These are phyloP conservation scores for Borostomias antarcticus DNA, from an alignment of 2,797 vertebrate species.

Conservation along the genomic window DNA sequence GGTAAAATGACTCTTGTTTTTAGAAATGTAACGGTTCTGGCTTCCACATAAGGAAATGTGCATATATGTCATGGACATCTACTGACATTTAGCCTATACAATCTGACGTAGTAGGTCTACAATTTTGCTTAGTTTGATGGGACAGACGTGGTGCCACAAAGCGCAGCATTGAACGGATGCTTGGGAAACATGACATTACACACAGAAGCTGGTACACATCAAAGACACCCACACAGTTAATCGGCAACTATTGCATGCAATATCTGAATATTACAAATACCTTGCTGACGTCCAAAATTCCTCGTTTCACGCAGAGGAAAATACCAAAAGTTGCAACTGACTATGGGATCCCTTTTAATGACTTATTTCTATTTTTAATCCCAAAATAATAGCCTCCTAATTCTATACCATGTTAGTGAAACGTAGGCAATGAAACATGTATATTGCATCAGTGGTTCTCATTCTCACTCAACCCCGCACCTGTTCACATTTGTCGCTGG, in stretches of 20 bases:
- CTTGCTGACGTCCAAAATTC: too few relatives aligned
- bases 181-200: constrained; percentile 4
- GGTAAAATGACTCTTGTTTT: constrained; percentile 55
- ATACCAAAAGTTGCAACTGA: too few relatives aligned
- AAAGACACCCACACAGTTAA: too few relatives aligned
- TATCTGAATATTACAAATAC: too few relatives aligned
- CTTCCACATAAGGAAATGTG: not conserved
- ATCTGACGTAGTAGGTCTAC: not conserved
- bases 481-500: constrained; percentile 70
- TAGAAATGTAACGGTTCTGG: not conserved
- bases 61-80: not conserved
- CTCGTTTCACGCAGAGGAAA: too few relatives aligned
- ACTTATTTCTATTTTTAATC: too few relatives aligned
- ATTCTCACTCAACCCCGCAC: constrained; percentile 46
- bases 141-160: not conserved
- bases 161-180: constrained; percentile 4
- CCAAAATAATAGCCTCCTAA: too few relatives aligned
- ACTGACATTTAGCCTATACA: not conserved
- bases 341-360: too few relatives aligned
- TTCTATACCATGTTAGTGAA: too few relatives aligned
- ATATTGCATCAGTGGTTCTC: constrained; percentile 48
- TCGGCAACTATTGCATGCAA: too few relatives aligned
- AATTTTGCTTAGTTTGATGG: not conserved
- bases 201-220: too few relatives aligned
- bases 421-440: not conserved